Evolutionary conservation across 2,113 vertebrate genomes (phyloP).

Genomic region (Hippolais icterina): DNA sequence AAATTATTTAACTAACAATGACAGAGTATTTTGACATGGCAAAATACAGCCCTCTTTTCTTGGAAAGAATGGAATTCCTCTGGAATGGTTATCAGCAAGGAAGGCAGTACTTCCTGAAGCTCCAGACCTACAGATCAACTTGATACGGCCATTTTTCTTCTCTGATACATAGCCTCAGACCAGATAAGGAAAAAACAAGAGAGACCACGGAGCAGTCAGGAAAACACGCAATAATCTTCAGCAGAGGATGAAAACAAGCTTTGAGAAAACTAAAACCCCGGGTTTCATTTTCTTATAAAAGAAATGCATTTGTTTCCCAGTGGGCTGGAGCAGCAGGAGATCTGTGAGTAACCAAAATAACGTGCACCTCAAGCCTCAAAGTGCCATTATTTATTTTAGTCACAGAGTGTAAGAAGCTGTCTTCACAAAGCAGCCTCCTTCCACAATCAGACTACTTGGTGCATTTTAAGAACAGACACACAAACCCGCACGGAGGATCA

Average conservation of each 20-base stretch:
- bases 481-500: background rate
- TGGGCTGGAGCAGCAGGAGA: constrained; percentile 12
- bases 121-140: background rate
- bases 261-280: background rate
- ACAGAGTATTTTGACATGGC: background rate
- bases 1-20: background rate
- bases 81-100: background rate
- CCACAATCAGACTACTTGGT: background rate
- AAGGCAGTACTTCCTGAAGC: background rate
- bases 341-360: constrained; percentile 14
- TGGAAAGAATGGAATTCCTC: background rate
- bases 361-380: background rate
- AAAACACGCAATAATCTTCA: constrained; percentile 25
- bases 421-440: background rate
- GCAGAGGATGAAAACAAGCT: constrained; percentile 27
- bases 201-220: background rate
- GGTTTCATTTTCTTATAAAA: constrained; percentile 38
- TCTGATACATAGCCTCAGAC: background rate
- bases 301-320: constrained; percentile 46
- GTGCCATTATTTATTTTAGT: constrained; percentile 15
- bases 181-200: background rate
- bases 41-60: background rate
- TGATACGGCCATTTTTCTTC: background rate
- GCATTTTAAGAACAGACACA: constrained; percentile 6
- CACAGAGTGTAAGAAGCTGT: background rate